Base-by-base conservation (phyloP, 2,113 vertebrate genomes). In the Vombatus ursinus region DNA sequence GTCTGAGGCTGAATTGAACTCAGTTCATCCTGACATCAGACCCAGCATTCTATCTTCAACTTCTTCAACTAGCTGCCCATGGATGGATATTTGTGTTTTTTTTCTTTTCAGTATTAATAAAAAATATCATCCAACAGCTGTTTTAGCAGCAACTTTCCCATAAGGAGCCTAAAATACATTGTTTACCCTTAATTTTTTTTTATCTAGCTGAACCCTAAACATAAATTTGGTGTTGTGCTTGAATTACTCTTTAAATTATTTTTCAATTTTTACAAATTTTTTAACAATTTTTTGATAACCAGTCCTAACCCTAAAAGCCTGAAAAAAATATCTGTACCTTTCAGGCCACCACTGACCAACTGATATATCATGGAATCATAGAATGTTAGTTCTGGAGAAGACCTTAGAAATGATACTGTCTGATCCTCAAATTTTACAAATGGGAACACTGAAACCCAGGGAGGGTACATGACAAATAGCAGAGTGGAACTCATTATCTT, bases 181-280 rank as follows among this genome's bases (percentile, higher is more conserved):
- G 51, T 31, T 50, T n/a, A 37, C 3, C 37, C 47, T 77, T 49
- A n/a, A n/a, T 61, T 37, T 91, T 96, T 92, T 57, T 0, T 91
- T 57, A 49, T 54, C 4, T 50, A 91, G 54, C 52, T 37, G 26
- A 7, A 49, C 31, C 44, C 44, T 61, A 4, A 50, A 48, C 49
- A 91, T 90, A 92, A 48, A 93, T 93, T 92, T 84, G 31, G 49
- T 89, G 91, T 6, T 92, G 16, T 49, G 52, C 48, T 3, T 77
- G 48, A 92, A 61, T 31, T 61, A 31, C 3, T 68, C 57, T 93
- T 94, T 92, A n/a, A 95, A 68, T 57, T 51, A 31, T 94, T 92
- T 94, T 53, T 61, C 28, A 31, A 31, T 11, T 61, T 61, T 28
- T 10, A 10, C 28, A 61, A 61, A 14, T 37, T 14, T 14, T 2